Evolutionary conservation across 1,140 invertebrate species (phyloP), one percentile per base, ranked within the genome.

Genomic region (Hycleus phaleratus): DNA sequence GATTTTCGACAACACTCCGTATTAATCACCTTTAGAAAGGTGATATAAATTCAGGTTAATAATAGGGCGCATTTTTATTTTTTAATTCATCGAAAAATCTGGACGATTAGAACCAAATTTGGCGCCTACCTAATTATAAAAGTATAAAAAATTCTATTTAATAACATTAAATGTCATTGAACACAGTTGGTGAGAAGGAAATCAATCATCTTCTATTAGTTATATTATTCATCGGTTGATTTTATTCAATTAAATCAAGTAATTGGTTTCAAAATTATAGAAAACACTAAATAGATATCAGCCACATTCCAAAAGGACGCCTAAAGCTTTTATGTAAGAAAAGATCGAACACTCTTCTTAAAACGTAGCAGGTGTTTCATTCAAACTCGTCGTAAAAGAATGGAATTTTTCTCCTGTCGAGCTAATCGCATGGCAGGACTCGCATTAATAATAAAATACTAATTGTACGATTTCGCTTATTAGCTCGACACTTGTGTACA

Each of bases 151-250:
- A 53, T 53, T 32, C 12, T 38, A 49, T 45, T 42, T 25, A 26
- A 53, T 18, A 26, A 38, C 26, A 26, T 49, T 26, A 49, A 26
- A 49, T 26, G 26, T 5, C 7, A 7, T 32, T 32, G 26, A 32
- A 49, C 7, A 49, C 24, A 26, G 32, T 49, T 49, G 32, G 48
- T 49, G 32, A 32, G 7, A 32, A 7, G 32, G 32, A 32, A 43
- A 53, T 53, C 51, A 53, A 53, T 53, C 51, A 53, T 53, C 50
- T 18, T 49, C 24, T 49, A 49, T 49, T 49, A 49, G 48, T 26
- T 38, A 4, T 26, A 49, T 49, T 49, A 49, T 49, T 10, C 24
- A 38, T 49, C 26, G 39, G 32, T 38, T 26, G 26, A 26, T 26
- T 47, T 47, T 24, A 47, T 38, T 26, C 48, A 38, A 49, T 49